These are phyloP conservation scores for Acronicta leporina DNA, from an alignment of 2,888 invertebrate genomes.

Conservation along the genomic window DNA sequence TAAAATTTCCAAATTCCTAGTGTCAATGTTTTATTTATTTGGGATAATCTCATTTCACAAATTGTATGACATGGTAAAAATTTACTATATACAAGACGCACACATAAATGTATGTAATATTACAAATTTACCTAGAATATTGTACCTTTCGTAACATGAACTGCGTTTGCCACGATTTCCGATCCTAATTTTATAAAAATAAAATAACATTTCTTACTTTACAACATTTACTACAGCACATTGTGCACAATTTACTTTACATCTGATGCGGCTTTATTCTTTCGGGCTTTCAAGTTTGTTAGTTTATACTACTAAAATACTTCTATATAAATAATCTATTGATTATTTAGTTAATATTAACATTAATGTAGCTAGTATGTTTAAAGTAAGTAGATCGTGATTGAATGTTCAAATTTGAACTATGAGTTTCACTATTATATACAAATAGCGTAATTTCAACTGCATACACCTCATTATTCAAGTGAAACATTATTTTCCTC, in stretches of 20 bases:
- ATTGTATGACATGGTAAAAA: slow-evolving; percentile 85
- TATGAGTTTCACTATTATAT: slow-evolving; percentile 64
- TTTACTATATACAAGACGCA: slow-evolving; percentile 85
- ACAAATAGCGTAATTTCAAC: slow-evolving; percentile 56
- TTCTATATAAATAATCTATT: slow-evolving; percentile 17
- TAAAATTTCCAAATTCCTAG: slow-evolving; percentile 63
- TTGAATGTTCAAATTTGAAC: slow-evolving; percentile 46
- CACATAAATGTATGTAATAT: slow-evolving; percentile 73
- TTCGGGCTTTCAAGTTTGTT: slow-evolving; percentile 37
- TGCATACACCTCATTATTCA: slow-evolving; percentile 32
- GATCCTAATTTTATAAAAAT: slow-evolving; percentile 84
- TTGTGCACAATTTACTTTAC: slow-evolving; percentile 77
- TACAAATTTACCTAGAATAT: slow-evolving; percentile 81
- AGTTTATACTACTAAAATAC: slow-evolving; percentile 20
- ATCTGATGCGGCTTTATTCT: slow-evolving; percentile 55
- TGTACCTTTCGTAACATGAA: slow-evolving; percentile 84
- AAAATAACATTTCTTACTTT: slow-evolving; percentile 82
- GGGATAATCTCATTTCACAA: slow-evolving; percentile 88
- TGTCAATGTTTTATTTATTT: slow-evolving; percentile 85
- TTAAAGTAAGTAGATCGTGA: slow-evolving; percentile 8
- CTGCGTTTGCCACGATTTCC: slow-evolving; percentile 74
- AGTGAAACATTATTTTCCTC: slow-evolving; percentile 2
- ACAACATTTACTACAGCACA: slow-evolving; percentile 82
- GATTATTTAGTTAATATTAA: slow-evolving; percentile 14
- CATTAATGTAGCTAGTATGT: slow-evolving; percentile 14